Base-by-base conservation (phyloP, 2,113 vertebrate species). In the Porphyrio hochstetteri region DNA sequence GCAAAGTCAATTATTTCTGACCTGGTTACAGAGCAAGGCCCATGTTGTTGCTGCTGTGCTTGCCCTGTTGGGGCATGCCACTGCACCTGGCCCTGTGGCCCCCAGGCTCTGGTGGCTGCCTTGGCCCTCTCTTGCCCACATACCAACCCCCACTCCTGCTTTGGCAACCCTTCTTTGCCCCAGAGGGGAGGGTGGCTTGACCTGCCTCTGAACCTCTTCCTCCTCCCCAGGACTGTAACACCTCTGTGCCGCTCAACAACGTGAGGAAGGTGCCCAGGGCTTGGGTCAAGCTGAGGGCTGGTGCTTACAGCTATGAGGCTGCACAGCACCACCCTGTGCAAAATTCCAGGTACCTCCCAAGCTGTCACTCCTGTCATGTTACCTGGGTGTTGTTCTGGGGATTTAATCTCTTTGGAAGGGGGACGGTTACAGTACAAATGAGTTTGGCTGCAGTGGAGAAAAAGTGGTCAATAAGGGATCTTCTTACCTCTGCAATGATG, bases 201-300 rank as follows among this genome's bases (percentile, higher is more conserved):
- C 6, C 17, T 46, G 23, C 28, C 13, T 80, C 35, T 2, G 6
- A 70, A 12, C 9, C 27, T 13, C 4, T 15, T 61, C 7, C 28
- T 61, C 8, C 23, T 31, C 24, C 23, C 31, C 33, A 52, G 63
- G 67, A 61, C 75, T 68, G 31, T 19, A 67, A 42, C 57, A 33
- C 52, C 67, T 89, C 7, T 0, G 42, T 5, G 28, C 40, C 21
- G 13, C 20, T 56, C 15, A 31, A 1, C 27, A 20, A 33, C 5
- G 4, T 0, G 0, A 42, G 55, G 61, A 82, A 33, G 28, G 28
- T 5, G 2, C 0, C 0, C 7, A 10, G 35, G 52, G 61, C 69
- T 63, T 6, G 4, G 33, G 16, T 14, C 0, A 1, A 83, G 60
- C 46, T 17, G 55, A 64, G 72, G 33, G 38, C 50, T 77, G 59